These are phyloP conservation scores for Cybosia mesomella DNA, from an alignment of 2,888 invertebrate species.

Conservation along the genomic window DNA sequence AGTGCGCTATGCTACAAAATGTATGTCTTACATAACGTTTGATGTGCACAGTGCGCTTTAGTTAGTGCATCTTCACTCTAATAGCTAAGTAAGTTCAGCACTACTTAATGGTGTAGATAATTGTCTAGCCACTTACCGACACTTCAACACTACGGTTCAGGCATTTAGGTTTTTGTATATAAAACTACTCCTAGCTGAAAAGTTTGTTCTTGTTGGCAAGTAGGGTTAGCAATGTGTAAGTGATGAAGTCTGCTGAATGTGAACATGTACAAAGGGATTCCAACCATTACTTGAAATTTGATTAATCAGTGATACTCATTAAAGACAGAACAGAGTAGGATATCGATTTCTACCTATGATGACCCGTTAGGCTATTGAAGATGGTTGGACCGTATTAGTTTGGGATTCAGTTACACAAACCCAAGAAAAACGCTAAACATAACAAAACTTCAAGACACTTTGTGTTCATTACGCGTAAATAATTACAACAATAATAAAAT, in stretches of 20 bases:
- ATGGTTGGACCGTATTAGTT: too few relatives aligned
- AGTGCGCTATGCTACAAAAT: conserved; percentile 7
- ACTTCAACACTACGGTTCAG: conserved; percentile 31
- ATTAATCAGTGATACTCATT: background rate
- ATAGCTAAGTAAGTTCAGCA: conserved; percentile 38
- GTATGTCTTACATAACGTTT: background rate
- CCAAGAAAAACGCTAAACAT: too few relatives aligned
- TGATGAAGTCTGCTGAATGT: background rate
- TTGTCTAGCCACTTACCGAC: conserved; percentile 39
- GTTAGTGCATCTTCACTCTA: conserved; percentile 19
- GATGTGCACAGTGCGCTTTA: conserved; percentile 10
- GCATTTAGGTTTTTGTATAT: conserved; percentile 13
- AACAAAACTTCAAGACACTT: too few relatives aligned
- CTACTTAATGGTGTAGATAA: conserved; percentile 42
- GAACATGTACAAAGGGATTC: background rate
- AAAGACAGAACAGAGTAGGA: background rate
- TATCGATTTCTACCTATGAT: too few relatives aligned
- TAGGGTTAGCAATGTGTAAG: background rate
- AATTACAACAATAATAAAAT: too few relatives aligned
- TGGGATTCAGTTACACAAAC: too few relatives aligned
- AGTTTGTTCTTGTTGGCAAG: background rate
- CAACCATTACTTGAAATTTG: background rate
- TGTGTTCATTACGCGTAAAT: too few relatives aligned
- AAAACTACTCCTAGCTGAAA: background rate
- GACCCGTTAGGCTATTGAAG: too few relatives aligned